Conservation (phyloP, 2,797 vertebrate species). For the Lateolabrax maculatus region DNA sequence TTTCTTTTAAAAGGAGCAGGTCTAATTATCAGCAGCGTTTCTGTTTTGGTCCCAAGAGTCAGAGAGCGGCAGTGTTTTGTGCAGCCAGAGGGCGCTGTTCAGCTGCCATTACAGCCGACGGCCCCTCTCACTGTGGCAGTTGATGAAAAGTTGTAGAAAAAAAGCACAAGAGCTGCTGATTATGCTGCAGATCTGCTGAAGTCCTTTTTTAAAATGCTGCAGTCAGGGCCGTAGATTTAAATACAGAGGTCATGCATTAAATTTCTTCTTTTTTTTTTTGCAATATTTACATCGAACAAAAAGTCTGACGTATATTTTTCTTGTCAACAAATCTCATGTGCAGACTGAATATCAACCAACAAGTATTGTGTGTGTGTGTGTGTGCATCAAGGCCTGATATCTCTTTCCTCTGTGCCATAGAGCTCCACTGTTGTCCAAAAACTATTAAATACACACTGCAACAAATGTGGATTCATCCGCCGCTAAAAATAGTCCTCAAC, state of each 20-base stretch:
- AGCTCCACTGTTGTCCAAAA: too few relatives aligned
- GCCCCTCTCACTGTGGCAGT: conserved; percentile 11
- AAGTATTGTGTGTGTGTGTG: background rate
- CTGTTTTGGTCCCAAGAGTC: conserved; percentile 18
- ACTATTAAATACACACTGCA: too few relatives aligned
- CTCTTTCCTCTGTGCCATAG: background rate
- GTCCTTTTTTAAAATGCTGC: background rate
- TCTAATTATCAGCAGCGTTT: background rate
- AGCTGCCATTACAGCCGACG: background rate
- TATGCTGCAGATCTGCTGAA: background rate
- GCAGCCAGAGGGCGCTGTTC: conserved; percentile 13
- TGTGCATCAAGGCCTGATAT: background rate
- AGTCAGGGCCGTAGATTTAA: background rate
- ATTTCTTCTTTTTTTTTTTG: background rate
- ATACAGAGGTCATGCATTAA: background rate
- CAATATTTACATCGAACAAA: too few relatives aligned
- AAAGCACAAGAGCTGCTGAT: background rate
- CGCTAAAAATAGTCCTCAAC: background rate
- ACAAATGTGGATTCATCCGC: background rate
- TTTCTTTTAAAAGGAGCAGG: background rate
- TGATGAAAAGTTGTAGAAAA: background rate
- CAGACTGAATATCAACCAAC: background rate
- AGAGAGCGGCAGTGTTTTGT: conserved; percentile 31
- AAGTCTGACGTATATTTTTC: background rate
- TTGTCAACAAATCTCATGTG: background rate